Evolutionary conservation across 92 coral and sea anemone genomes (phyloP), one percentile per base, ranked within the genome.

Genomic region (Heliopora coerulea): DNA sequence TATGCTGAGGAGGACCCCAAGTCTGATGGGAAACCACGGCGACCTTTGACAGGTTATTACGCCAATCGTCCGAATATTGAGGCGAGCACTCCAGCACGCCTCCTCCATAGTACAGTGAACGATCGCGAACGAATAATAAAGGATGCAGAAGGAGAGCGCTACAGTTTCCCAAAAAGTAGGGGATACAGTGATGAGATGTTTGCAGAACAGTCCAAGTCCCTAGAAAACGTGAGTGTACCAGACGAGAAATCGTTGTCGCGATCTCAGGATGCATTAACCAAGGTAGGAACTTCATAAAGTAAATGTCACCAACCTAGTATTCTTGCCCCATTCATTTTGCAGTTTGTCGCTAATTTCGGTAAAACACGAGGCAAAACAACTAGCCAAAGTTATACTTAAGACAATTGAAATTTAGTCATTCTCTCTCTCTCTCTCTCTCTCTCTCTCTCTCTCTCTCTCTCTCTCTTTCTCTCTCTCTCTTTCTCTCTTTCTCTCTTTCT

Each of bases 11-110:
- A 52, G n/a, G 77, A 70, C 17, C 63, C 77, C 14, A 1, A n/a
- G 25, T 24, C 24, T 49, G 62, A 50, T 50, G 5, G 15, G 3
- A 70, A 50, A 31, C 61, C 61, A 32, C 30, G n/a, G 42, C 62
- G 77, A 37, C 77, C 77, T 0, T 34, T 50, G 49, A 70, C 77
- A 7, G 62, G 77, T 70, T 70, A 70, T 54, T 70, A 70, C 62
- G 63, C 77, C 24, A 50, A 50, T 27, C 23, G 58, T 25, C n/a
- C 17, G 37, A 14, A 14, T 18, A n/a, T 29, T 27, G 77, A 70
- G 23, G 62, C 77, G 41, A 26, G 39, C 17, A 18, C 77, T 3
- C 77, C 50, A 1, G 64, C 54, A 18, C 61, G 49, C 19, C 77
- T 63, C 23, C 50, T 70, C 32, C 49, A 70, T 35, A 57, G 18